Evolutionary conservation across 1,140 invertebrate species (phyloP).

Genomic region (Drosophila mauritiana): DNA sequence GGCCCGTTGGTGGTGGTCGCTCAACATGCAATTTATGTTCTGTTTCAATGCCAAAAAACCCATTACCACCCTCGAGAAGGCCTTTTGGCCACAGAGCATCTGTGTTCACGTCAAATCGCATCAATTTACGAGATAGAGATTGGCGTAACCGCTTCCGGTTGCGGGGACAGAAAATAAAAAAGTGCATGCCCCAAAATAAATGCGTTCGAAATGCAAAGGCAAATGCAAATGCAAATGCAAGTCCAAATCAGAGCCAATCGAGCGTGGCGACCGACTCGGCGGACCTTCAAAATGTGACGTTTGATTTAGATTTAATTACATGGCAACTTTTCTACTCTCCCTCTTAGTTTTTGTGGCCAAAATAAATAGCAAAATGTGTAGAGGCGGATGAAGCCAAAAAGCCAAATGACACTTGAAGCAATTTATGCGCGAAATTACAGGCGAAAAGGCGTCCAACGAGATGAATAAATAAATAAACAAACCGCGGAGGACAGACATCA

Average conservation of each 20-base stretch:
- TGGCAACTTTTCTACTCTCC: conserved; percentile 60
- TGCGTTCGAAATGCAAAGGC: conserved; percentile 4
- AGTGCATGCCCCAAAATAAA: conserved; percentile 30
- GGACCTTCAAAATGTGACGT: conserved; percentile 81
- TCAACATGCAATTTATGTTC: conserved; percentile 35
- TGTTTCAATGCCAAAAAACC: conserved; percentile 75
- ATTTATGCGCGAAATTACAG: conserved; percentile 82
- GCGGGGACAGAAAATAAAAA: conserved; percentile 36
- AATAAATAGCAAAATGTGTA: conserved; percentile 19
- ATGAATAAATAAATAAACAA: conserved; percentile 67
- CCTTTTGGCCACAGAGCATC: conserved; percentile 31
- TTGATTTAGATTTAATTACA: conserved; percentile 83
- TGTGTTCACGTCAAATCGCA: conserved; percentile 70
- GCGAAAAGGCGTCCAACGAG: conserved; percentile 62
- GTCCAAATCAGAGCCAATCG: conserved; percentile 71
- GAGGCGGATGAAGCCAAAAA: conserved; percentile 36
- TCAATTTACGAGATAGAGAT: conserved; percentile 74
- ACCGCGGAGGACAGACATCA: conserved; percentile 70
- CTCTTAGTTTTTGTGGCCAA: conserved; percentile 20
- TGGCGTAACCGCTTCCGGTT: conserved; percentile 76
- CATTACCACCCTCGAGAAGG: conserved; percentile 65
- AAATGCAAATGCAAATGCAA: conserved; percentile 51
- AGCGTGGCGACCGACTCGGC: conserved; percentile 59
- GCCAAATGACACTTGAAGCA: conserved; percentile 58
- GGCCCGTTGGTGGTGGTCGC: neutral